Evolutionary conservation across 2,113 vertebrate species (phyloP), one percentile per base, ranked within the genome.

Genomic region (Apus apus): DNA sequence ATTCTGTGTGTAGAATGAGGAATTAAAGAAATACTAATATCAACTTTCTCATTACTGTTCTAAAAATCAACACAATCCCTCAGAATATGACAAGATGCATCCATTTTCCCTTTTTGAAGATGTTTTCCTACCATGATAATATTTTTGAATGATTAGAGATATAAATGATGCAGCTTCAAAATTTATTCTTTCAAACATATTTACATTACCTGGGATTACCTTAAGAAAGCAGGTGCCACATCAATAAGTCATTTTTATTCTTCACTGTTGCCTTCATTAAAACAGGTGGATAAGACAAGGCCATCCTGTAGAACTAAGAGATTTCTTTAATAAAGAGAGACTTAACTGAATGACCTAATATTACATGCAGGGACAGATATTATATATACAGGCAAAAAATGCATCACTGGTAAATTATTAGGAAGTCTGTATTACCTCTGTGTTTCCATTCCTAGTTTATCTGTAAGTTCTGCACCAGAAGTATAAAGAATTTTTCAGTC

Each of bases 381-480:
- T 72, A n/a, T n/a, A 57, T 10, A 79, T 38, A 74, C 85, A 38
- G 15, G 8, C 66, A 15, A 58, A 91, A 86, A 87, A 64, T 22
- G 5, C 11, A 74, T 18, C 11, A 40, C 30, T 51, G 8, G 20
- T 58, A 80, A 93, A 83, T 94, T 92, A 82, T 90, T 93, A 15
- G 68, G 57, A 61, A 84, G 90, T 96, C 86, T 86, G 29, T 46
- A 15, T 38, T 79, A 83, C 22, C 25, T 86, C 25, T 77, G 40
- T 89, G 46, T 86, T 94, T 93, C 92, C 77, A 84, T 46, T 94
- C 66, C 43, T 95, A 66, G 66, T 94, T 96, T 96, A 96, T 91
- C 89, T 94, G 48, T 71, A 96, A 90, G 45, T 81, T 93, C 94
- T 67, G 26, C 94, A 67, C 62, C 62, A 53, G 73, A 38, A 74